Evolutionary conservation across 37 sponge, comb jelly and placozoan genomes (phyloP), one percentile per base, ranked within the genome.

Genomic region (Ephydatia muelleri): DNA sequence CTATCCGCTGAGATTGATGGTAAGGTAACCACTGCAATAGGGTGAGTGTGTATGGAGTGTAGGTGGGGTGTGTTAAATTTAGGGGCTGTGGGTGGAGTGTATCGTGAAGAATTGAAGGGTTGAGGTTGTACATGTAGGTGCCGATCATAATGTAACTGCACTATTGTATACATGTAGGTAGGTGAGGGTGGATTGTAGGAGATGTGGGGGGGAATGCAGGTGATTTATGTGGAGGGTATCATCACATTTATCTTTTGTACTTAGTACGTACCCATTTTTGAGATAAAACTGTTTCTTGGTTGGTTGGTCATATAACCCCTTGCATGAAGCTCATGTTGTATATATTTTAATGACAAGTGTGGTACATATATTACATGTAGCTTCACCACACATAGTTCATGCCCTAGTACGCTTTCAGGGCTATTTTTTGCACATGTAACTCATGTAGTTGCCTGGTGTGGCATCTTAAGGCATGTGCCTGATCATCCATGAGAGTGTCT

Each of bases 271-370:
- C 16, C 57, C 57, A 57, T 57, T 14, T 4, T 57, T 57, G 8
- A 43, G 4, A 43, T 43, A 43, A 43, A 43, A 43, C 6, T 43
- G 47, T 8, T 43, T 43, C 8, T 43, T 8, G 16, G 76, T 22
- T 35, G 19, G 38, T 83, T 67, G 21, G 34, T 22, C 35, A 48
- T 19, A 21, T 57, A 22, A n/a, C 67, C 67, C 6, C 76, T n/a
- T 64, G 67, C 67, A 65, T 68, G 65, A 25, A 83, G 75, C 31
- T 83, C 84, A 33, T 49, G 23, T 57, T 28, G 22, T 25, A 83
- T 38, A 11, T 73, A 25, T 3, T 23, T 37, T 26, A 65, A 19
- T 12, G 66, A 19, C 13, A 75, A 36, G 27, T 73, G 19, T 57
- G 57, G 57, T 16, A 57, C 57, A 57, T 57, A 64, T 32, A 83